Evolutionary conservation across 2,797 vertebrate genomes (phyloP).

Genomic region (Brotogeris chrysoptera): DNA sequence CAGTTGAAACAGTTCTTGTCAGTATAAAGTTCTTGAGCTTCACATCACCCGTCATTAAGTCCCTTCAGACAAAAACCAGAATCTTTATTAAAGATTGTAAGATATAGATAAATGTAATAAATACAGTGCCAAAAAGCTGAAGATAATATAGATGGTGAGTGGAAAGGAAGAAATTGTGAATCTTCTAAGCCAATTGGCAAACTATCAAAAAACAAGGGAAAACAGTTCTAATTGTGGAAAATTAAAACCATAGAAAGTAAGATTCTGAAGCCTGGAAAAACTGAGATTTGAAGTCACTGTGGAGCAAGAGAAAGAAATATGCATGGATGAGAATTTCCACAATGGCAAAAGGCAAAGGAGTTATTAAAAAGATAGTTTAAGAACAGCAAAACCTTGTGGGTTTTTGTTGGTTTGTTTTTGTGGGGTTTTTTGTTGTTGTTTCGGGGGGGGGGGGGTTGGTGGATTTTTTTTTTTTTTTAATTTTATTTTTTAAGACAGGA

Average conservation of each 20-base stretch:
- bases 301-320: not conserved
- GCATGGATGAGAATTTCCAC: not conserved
- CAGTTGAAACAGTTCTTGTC: not conserved
- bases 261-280: not conserved
- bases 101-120: not conserved
- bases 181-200: not conserved
- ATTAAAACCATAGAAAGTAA: not conserved
- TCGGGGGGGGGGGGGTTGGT: too few species aligned
- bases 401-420: too few species aligned
- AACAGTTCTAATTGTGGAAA: not conserved
- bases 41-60: not conserved
- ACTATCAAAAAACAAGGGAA: not conserved
- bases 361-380: not conserved
- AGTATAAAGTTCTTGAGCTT: not conserved
- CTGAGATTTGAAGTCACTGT: not conserved
- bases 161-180: not conserved
- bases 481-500: not conserved
- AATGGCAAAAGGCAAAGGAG: not conserved
- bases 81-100: not conserved
- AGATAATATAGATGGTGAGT: not conserved
- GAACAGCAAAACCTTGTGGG: not conserved
- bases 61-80: not conserved
- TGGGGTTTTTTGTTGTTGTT: not conserved
- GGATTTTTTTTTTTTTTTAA: fast-evolving
- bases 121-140: not conserved